Percentiles rank a stretch among this genome's conserved stretches.
These are phyloP conservation scores for Ferdinandea cuprea DNA, from an alignment of 2,888 invertebrate species.

Conservation along the genomic window DNA sequence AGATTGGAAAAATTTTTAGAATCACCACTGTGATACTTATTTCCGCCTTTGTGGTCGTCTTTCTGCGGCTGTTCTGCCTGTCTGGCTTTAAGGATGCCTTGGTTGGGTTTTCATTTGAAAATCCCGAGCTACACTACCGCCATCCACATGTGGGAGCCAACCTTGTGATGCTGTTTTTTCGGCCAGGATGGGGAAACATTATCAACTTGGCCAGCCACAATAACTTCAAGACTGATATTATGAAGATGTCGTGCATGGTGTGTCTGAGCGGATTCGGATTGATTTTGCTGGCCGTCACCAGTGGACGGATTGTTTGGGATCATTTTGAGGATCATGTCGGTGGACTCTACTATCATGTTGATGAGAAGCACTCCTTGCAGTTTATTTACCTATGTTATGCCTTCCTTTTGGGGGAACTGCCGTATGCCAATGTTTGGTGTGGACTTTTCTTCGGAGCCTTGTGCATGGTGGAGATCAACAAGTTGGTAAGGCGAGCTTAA, in stretches of 20 bases:
- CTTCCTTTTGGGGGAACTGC: slow-evolving; percentile 79
- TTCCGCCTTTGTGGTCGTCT: slow-evolving; percentile 78
- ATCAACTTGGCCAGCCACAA: slow-evolving; percentile 93
- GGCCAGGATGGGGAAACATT: slow-evolving; percentile 93
- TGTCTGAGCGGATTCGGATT: slow-evolving; percentile 78
- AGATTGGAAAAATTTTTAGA: slow-evolving; percentile 81
- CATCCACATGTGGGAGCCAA: slow-evolving; percentile 61
- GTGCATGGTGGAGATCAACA: slow-evolving; percentile 88
- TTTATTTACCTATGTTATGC: slow-evolving; percentile 79
- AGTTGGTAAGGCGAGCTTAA: slow-evolving; percentile 86
- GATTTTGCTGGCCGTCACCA: slow-evolving; percentile 77
- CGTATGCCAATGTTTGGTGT: slow-evolving; percentile 85
- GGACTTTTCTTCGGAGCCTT: slow-evolving; percentile 90
- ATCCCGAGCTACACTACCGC: slow-evolving; percentile 53
- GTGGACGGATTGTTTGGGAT: slow-evolving; percentile 80
- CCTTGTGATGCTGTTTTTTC: slow-evolving; percentile 87
- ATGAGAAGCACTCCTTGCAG: slow-evolving; percentile 80
- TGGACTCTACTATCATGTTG: slow-evolving; percentile 77
- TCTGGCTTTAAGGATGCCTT: slow-evolving; percentile 75
- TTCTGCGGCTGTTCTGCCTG: slow-evolving; percentile 77
- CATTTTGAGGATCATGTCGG: slow-evolving; percentile 81
- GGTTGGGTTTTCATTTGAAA: slow-evolving; percentile 74
- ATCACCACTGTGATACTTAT: slow-evolving; percentile 79
- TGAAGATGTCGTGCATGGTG: slow-evolving; percentile 81
- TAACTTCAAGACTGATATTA: slow-evolving; percentile 88